Evolutionary conservation across 35 echinoderm and acorn worm species (phyloP).

Genomic region (Stichopus chloronotus): DNA sequence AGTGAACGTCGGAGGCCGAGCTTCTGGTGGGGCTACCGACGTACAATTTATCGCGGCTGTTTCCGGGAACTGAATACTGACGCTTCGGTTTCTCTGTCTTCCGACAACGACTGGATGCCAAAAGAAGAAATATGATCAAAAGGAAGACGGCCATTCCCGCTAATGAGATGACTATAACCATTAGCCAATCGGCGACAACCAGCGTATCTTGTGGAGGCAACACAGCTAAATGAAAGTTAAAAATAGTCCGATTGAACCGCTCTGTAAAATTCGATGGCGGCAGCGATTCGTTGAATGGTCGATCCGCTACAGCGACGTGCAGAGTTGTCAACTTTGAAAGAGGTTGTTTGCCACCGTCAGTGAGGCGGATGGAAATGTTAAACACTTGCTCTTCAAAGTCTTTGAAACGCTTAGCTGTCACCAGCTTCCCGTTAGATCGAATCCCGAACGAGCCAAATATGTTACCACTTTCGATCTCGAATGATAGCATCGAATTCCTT

Average conservation of each 20-base stretch:
- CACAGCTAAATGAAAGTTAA: conserved; percentile 51
- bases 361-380: conserved; percentile 69
- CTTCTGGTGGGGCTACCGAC: conserved; percentile 53
- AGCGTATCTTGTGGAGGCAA: neutral
- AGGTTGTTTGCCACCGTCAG: conserved; percentile 62
- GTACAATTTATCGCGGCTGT: conserved; percentile 54
- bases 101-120: conserved; percentile 73
- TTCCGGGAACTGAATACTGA: conserved; percentile 24
- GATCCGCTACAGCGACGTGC: conserved; percentile 73
- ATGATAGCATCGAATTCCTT: conserved; percentile 68
- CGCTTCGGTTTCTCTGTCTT: conserved; percentile 44
- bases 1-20: conserved; percentile 37
- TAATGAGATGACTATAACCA: conserved; percentile 80
- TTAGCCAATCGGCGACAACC: conserved; percentile 74
- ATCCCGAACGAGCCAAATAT: conserved; percentile 78
- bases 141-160: conserved; percentile 75
- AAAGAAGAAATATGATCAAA: conserved; percentile 78
- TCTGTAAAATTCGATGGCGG: conserved; percentile 65
- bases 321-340: conserved; percentile 36
- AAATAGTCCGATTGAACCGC: conserved; percentile 76
- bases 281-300: conserved; percentile 77
- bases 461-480: conserved; percentile 72
- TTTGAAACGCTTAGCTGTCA: conserved; percentile 64
- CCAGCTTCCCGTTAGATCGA: conserved; percentile 64
- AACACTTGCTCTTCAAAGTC: conserved; percentile 72